phyloP scores from a whole-genome alignment of 2,113 vertebrate genomes.

The Rhizomys pruinosus region DNA sequence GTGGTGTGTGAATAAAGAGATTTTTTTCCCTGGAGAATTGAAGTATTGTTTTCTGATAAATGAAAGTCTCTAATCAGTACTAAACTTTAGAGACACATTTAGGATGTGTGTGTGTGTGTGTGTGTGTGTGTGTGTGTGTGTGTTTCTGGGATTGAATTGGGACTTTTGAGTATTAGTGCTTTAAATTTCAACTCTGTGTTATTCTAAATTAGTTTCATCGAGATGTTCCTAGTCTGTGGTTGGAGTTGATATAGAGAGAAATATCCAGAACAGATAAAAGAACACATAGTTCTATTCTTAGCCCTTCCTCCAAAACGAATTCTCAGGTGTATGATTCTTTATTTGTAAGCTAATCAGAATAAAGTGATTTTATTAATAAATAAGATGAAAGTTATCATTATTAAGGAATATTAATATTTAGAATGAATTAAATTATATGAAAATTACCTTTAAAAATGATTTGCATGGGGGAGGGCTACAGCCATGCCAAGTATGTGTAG shows the following conservation, averaged over 20 bases:
- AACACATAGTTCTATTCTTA: background rate
- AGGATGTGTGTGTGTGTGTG: background rate
- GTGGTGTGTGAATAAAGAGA: background rate
- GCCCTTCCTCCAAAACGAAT: slow-evolving; percentile 17
- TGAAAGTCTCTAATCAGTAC: background rate
- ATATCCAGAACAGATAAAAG: background rate
- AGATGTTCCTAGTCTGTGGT: slow-evolving; percentile 2
- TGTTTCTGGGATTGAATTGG: background rate
- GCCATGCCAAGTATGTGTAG: background rate
- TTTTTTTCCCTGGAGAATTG: slow-evolving; percentile 12
- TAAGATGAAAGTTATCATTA: slow-evolving; percentile 25
- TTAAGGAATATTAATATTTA: background rate
- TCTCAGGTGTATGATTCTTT: background rate
- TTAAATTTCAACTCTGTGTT: background rate
- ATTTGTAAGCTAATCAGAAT: background rate
- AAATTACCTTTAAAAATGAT: background rate
- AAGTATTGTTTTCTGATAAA: background rate
- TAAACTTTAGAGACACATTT: background rate
- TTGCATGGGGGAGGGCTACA: background rate
- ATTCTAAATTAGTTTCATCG: slow-evolving; percentile 22
- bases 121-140: background rate
- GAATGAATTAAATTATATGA: background rate
- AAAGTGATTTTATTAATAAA: background rate
- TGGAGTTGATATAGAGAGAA: slow-evolving; percentile 25
- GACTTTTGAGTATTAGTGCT: background rate